Evolutionary conservation across 2,888 invertebrate genomes (phyloP), one percentile per base, ranked within the genome.

Genomic region (Agrotis segetum): DNA sequence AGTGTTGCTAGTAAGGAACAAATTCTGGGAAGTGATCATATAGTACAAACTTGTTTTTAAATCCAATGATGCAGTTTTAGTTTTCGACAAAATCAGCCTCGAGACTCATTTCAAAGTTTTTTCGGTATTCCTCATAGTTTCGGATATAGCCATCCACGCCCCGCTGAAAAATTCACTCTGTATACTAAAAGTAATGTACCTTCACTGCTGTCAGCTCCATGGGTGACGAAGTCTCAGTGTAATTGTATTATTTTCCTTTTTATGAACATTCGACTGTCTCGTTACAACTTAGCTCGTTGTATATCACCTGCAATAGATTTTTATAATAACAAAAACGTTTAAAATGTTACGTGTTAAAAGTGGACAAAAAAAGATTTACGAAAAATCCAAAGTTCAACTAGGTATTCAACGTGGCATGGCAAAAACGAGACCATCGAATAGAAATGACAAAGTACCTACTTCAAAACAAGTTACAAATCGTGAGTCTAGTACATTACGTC

Each of bases 381-480:
- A 68, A 80, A 71, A 67, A 65, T 58, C 49, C 73, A 47, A 75
- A 67, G 46, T 64, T 69, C 65, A 76, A 65, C 62, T 65, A 61
- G 74, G 50, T 77, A 62, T 71, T 60, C 77, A 81, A 74, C 67
- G 75, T 65, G 60, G 68, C 52, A 60, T 74, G 72, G 40, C 40
- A 75, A 73, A 73, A 60, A 83, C 52, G 55, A 77, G 69, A 74
- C 72, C 71, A 66, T 71, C 66, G 65, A 77, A 74, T 64, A 67
- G 58, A 68, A 71, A 79, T 66, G 74, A 75, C 73, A 66, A 59
- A 70, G 69, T 76, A 71, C 76, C 83, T 74, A 79, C 68, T 68
- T 81, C 77, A 69, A 77, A 66, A 72, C 64, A 50, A 50, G 13
- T 63, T 62, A 67, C 34, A 55, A 71, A 63, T 68, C 64, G 56